Conservation (phyloP, 2,113 vertebrate species). For the Phocoena phocoena region DNA sequence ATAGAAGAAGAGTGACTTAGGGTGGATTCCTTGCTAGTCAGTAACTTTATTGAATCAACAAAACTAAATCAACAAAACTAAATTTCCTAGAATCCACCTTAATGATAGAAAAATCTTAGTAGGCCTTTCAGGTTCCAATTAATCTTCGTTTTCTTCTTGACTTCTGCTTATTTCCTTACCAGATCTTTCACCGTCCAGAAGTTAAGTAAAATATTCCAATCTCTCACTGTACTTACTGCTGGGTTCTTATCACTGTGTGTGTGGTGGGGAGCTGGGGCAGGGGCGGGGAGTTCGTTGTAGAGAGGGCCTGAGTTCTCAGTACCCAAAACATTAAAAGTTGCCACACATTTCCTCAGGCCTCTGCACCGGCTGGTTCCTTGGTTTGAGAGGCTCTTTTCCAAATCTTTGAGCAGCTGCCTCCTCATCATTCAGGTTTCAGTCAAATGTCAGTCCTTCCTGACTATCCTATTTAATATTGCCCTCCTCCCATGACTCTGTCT, state of each 20-base stretch:
- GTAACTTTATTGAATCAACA: background rate
- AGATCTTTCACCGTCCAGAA: background rate
- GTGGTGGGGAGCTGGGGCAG: too few species aligned
- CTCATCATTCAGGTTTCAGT: background rate
- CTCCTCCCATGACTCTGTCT: background rate
- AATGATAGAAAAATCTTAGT: background rate
- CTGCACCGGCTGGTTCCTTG: background rate
- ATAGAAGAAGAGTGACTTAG: background rate
- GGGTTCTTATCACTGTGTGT: background rate
- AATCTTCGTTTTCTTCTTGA: constrained; percentile 10
- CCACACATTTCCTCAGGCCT: background rate
- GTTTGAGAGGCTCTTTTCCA: background rate
- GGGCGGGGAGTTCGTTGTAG: background rate
- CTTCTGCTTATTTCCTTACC: background rate
- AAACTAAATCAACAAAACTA: background rate
- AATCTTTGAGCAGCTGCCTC: background rate
- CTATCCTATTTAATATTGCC: background rate
- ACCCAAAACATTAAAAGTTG: background rate
- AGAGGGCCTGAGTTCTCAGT: background rate
- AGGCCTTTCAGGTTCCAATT: background rate
- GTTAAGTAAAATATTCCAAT: background rate
- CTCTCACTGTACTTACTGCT: background rate
- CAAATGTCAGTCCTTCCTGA: background rate
- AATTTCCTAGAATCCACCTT: constrained; percentile 37
- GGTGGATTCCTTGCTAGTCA: background rate